These are phyloP conservation scores for Anarsia innoxiella DNA, from an alignment of 2,888 invertebrate species.

Conservation along the genomic window DNA sequence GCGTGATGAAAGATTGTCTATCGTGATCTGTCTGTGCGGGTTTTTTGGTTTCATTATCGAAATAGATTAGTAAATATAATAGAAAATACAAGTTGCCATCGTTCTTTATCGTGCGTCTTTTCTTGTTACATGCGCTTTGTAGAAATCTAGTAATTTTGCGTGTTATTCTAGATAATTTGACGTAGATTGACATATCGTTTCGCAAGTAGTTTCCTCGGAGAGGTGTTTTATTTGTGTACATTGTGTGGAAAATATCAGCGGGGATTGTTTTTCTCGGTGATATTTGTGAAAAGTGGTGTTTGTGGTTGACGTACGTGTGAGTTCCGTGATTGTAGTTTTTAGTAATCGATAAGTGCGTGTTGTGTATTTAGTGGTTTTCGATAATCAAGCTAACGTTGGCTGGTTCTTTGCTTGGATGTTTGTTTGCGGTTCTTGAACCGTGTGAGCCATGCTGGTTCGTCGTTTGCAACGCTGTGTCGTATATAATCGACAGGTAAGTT, in stretches of 20 bases:
- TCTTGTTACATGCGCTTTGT: neutral
- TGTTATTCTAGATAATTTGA: conserved; percentile 40
- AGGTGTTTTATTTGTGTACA: conserved; percentile 66
- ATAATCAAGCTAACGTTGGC: conserved; percentile 19
- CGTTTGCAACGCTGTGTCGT: conserved; percentile 23
- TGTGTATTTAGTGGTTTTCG: conserved; percentile 29
- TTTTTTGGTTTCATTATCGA: conserved; percentile 23
- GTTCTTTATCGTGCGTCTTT: no score
- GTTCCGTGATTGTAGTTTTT: conserved; percentile 24
- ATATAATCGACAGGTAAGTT: conserved; percentile 33
- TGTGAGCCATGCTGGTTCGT: conserved; percentile 44
- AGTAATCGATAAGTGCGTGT: conserved; percentile 32
- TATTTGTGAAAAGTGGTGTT: conserved; percentile 23
- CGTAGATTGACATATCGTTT: conserved; percentile 64
- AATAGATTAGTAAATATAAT: conserved; percentile 28
- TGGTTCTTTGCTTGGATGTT: conserved; percentile 26
- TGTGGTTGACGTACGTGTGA: conserved; percentile 8
- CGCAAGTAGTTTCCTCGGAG: conserved; percentile 56
- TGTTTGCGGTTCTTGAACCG: conserved; percentile 32
- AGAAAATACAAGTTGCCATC: no score
- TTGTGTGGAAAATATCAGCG: conserved; percentile 45
- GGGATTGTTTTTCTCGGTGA: conserved; percentile 29
- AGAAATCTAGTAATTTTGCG: conserved; percentile 11
- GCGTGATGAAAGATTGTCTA: conserved; percentile 28
- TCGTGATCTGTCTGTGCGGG: conserved; percentile 18